Percentiles rank a stretch among this genome's conserved stretches.
Conservation (phyloP, 2,113 vertebrate genomes). For the Etheostoma cragini region DNA sequence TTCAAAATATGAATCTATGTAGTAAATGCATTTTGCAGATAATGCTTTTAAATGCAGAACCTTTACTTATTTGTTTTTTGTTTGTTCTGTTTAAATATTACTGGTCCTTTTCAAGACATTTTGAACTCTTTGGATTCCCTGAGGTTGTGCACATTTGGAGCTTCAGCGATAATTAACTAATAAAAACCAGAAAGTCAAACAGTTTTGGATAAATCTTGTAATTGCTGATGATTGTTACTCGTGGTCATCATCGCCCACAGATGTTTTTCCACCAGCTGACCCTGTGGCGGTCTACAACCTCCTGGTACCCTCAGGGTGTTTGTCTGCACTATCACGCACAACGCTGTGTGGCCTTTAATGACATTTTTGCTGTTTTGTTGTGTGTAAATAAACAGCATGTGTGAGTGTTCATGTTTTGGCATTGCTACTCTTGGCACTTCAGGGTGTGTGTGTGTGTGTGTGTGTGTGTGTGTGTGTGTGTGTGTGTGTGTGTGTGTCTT, state of each 20-base stretch:
- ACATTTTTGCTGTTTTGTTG: slow-evolving; percentile 78
- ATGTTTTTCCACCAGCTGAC: slow-evolving; percentile 27
- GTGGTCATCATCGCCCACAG: slow-evolving; percentile 34
- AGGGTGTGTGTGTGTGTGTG: slow-evolving; percentile 24
- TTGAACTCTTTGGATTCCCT: neutral
- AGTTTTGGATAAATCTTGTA: neutral
- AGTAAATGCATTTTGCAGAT: neutral
- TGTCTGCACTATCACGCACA: slow-evolving; percentile 78
- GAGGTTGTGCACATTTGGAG: neutral
- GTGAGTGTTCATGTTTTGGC: slow-evolving; percentile 32
- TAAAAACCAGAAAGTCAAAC: neutral
- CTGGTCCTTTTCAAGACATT: neutral
- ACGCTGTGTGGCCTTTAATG: slow-evolving; percentile 83
- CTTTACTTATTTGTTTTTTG: neutral
- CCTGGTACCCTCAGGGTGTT: slow-evolving; percentile 67
- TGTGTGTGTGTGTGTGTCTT: slow-evolving; percentile 26
- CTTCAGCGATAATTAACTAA: neutral
- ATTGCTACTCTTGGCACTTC: neutral
- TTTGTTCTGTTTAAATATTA: neutral
- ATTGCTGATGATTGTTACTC: slow-evolving; percentile 15
- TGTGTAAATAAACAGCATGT: slow-evolving; percentile 58
- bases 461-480: slow-evolving; percentile 45
- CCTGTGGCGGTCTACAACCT: slow-evolving; percentile 43
- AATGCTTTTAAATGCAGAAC: neutral
- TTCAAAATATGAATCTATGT: neutral